phyloP scores from a whole-genome alignment of 2,888 invertebrate species.

The Tiliacea aurago region DNA sequence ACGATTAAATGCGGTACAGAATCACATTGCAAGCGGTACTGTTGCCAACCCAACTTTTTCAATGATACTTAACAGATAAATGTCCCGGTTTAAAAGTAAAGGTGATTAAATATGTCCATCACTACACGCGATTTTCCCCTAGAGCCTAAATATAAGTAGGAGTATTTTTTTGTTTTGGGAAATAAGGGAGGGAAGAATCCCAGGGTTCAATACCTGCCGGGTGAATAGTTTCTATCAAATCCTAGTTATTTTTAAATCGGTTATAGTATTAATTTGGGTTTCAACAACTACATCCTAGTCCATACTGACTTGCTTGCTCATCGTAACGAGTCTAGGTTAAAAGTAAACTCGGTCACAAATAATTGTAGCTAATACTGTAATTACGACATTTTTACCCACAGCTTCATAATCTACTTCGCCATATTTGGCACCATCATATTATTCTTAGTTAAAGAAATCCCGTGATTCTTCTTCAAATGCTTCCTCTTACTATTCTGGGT shows the following conservation, averaged over 20 bases:
- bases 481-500: conserved; percentile 85
- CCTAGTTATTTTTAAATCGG: neutral
- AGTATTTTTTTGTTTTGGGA: too few relatives aligned
- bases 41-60: neutral
- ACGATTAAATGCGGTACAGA: conserved; percentile 41
- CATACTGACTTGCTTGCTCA: neutral
- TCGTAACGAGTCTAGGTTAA: neutral
- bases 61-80: neutral
- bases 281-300: neutral
- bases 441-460: conserved; percentile 66
- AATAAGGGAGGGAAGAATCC: neutral
- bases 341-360: conserved; percentile 2
- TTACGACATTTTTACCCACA: neutral
- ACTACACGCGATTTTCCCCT: neutral
- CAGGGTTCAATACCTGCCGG: neutral
- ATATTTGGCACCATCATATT: conserved; percentile 51
- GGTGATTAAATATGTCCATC: neutral
- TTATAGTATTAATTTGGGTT: neutral
- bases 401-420: conserved; percentile 42
- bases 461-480: conserved; percentile 87
- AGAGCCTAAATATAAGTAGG: neutral
- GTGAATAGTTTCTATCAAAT: neutral
- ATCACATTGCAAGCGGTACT: conserved; percentile 12
- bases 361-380: conserved; percentile 18
- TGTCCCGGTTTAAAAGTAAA: neutral